A percentile compares a stretch with the other conserved stretches of the same genome.
These are phyloP conservation scores for Nannoperca obscura DNA, from an alignment of 2,797 vertebrate species.

Conservation along the genomic window DNA sequence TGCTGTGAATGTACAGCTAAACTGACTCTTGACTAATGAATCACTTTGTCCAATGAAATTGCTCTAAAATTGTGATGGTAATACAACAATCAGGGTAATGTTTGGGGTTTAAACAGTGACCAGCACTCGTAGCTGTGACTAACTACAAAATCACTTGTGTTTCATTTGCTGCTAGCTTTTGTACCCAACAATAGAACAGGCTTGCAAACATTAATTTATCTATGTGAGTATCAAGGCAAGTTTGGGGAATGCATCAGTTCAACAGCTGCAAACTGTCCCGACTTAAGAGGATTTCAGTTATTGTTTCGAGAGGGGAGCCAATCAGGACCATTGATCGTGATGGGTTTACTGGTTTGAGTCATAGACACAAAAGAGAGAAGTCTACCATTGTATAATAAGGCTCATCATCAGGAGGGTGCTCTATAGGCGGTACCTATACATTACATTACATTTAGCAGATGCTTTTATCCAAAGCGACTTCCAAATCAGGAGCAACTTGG, in stretches of 20 bases:
- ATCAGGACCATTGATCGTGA: slow-evolving; percentile 37
- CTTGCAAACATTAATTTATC: not conserved
- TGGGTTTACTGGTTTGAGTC: slow-evolving; percentile 35
- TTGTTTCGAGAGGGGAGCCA: slow-evolving; percentile 37
- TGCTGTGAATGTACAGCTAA: not conserved
- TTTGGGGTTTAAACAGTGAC: not conserved
- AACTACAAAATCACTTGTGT: not conserved
- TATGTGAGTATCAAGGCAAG: not conserved
- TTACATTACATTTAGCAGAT: too few relatives aligned
- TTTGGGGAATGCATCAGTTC: slow-evolving; percentile 12
- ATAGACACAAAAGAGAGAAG: slow-evolving; percentile 24
- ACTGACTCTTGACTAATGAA: not conserved
- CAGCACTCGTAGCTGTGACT: not conserved
- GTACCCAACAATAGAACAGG: not conserved
- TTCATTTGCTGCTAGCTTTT: not conserved
- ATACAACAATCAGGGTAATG: not conserved
- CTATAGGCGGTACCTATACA: too few relatives aligned
- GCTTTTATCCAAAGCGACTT: too few relatives aligned
- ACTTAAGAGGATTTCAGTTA: slow-evolving; percentile 57
- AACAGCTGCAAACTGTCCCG: slow-evolving; percentile 16
- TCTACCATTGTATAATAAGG: slow-evolving; percentile 11
- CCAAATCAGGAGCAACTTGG: too few relatives aligned
- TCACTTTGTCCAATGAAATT: not conserved
- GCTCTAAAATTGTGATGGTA: not conserved
- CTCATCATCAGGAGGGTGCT: not conserved